Base-by-base conservation (phyloP, 2,888 invertebrate genomes). In the Dasypogon diadema region DNA sequence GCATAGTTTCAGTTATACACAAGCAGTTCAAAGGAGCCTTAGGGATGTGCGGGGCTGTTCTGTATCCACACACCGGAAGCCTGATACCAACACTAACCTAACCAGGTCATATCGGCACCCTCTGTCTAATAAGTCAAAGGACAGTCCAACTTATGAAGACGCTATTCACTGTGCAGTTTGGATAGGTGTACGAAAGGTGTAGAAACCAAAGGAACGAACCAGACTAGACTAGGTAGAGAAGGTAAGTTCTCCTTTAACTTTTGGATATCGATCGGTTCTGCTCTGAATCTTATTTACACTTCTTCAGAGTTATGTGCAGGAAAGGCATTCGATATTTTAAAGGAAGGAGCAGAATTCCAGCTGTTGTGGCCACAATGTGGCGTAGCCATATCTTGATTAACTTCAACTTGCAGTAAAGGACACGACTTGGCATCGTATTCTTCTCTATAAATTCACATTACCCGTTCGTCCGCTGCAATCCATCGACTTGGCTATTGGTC, bases 391-490 rank as follows among this genome's bases (percentile, higher is more conserved):
- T 2, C 10, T 42, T 42, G 42, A 42, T 42, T 42, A 18, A 51
- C 8, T 51, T 51, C 3, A 16, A 51, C 2, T 12, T 12, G n/a
- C 42, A 12, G 42, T 8, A 16, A 51, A 3, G 2, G 18, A 18
- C 8, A 48, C 4, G 16, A 63, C 2, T 56, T 16, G 21, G 12
- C n/a, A n/a, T n/a, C n/a, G n/a, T 63, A 16, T 48, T 63, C 42
- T 18, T 10, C 48, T 4, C 48, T 22, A 14, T 22, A 24, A 60
- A 26, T 34, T 55, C 74, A 42, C 12, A 82, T 88, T 85, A 91
- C 92, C 92, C 88, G 91, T 88, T 82, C 91, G 87, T 80, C 89
- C 91, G 80, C 82, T 85, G 81, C 90, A 88, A 85, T 91, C 91
- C 81, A 89, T 88, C 80, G 89, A 87, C 78, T 88, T 88, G 74